A percentile compares a stretch with the other conserved stretches of the same genome.
phyloP scores from a whole-genome alignment of 2,888 invertebrate genomes.

The Baccha elongata region DNA sequence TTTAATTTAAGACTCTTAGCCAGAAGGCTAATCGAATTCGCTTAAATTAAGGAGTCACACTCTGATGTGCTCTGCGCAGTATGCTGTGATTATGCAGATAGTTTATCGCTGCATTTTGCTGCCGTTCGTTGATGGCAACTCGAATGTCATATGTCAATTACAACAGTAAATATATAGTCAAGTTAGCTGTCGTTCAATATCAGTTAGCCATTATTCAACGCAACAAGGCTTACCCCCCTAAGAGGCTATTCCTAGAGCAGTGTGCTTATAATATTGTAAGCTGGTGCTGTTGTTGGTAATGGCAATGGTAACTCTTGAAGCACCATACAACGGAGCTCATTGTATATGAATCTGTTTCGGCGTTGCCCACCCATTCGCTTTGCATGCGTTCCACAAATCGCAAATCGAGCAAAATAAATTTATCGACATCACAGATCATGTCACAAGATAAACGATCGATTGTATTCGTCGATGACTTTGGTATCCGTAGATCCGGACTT shows the following conservation, averaged over 20 bases:
- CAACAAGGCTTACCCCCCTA: slow-evolving; percentile 67
- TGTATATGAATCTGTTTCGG: slow-evolving; percentile 67
- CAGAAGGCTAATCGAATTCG: slow-evolving; percentile 62
- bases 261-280: neutral
- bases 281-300: slow-evolving; percentile 18
- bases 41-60: slow-evolving; percentile 69
- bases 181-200: slow-evolving; percentile 70
- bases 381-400: slow-evolving; percentile 74
- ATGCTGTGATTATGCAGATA: slow-evolving; percentile 52
- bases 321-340: slow-evolving; percentile 56
- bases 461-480: slow-evolving; percentile 73
- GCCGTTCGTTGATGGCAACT: slow-evolving; percentile 61
- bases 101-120: slow-evolving; percentile 54
- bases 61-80: slow-evolving; percentile 26
- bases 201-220: slow-evolving; percentile 70
- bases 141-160: slow-evolving; percentile 73
- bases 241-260: slow-evolving; percentile 55
- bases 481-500: slow-evolving; percentile 57
- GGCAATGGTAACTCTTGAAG: neutral
- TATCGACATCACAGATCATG: slow-evolving; percentile 77
- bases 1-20: slow-evolving; percentile 53
- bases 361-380: slow-evolving; percentile 73
- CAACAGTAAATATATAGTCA: slow-evolving; percentile 73
- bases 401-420: slow-evolving; percentile 75
- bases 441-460: slow-evolving; percentile 78